Evolutionary conservation across 2,113 vertebrate species (phyloP).

Genomic region (Protobothrops mucrosquamatus): DNA sequence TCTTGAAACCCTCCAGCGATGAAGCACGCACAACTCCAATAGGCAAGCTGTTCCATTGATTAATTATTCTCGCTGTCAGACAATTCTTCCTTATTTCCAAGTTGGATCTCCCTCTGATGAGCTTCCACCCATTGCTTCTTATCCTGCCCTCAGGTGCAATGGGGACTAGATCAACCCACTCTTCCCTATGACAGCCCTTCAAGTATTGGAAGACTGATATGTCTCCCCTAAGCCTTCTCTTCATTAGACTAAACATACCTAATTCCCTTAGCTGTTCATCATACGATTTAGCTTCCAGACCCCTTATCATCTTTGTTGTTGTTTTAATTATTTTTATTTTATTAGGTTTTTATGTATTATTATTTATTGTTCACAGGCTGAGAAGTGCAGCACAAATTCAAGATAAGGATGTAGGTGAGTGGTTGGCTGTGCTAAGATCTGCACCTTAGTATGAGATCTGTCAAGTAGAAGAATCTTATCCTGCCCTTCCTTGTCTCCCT

Average conservation of each 20-base stretch:
- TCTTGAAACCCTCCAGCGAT: neutral
- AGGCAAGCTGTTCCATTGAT: neutral
- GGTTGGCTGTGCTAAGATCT: neutral
- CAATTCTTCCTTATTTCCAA: neutral
- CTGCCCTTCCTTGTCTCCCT: neutral
- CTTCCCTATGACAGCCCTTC: too few relatives aligned
- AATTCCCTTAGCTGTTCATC: too few relatives aligned
- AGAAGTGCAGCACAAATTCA: neutral
- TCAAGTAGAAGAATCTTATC: neutral
- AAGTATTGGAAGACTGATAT: too few relatives aligned
- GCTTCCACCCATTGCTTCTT: too few relatives aligned
- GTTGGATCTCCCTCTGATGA: neutral
- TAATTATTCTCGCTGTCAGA: neutral
- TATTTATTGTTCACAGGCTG: neutral
- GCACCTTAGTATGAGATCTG: neutral
- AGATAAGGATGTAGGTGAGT: neutral
- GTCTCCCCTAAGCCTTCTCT: too few relatives aligned
- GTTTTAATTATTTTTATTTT: neutral
- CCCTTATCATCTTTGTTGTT: neutral
- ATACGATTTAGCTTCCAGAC: neutral
- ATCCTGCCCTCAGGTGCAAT: too few relatives aligned
- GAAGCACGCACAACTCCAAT: neutral
- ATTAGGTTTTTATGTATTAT: neutral
- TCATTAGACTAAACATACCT: too few relatives aligned
- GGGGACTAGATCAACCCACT: too few relatives aligned